Evolutionary conservation across 2,797 vertebrate species (phyloP).

Genomic region (Phalloptychus januarius): DNA sequence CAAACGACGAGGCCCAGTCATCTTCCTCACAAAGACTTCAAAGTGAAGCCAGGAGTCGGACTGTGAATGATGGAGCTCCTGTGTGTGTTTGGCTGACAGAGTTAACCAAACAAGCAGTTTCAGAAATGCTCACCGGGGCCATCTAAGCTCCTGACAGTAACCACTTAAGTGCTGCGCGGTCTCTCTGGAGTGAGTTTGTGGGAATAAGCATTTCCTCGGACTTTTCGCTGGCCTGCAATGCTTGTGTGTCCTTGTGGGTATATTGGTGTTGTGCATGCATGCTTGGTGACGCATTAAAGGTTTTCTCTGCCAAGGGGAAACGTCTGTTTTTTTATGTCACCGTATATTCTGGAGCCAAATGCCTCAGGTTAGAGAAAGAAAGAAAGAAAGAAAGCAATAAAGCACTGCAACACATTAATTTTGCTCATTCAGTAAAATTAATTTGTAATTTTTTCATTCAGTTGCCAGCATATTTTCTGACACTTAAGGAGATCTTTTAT

Average conservation of each 20-base stretch:
- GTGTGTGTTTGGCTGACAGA: slow-evolving; percentile 17
- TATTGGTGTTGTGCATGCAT: slow-evolving; percentile 1
- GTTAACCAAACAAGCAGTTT: slow-evolving; percentile 58
- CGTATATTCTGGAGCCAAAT: neutral
- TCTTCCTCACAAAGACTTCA: slow-evolving; percentile 63
- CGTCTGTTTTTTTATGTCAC: slow-evolving; percentile 3
- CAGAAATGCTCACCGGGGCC: slow-evolving; percentile 57
- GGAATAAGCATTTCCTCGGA: slow-evolving; percentile 74
- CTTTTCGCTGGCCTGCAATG: slow-evolving; percentile 59
- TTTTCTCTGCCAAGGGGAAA: slow-evolving; percentile 18
- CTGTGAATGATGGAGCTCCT: slow-evolving; percentile 26
- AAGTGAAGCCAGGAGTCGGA: slow-evolving; percentile 43
- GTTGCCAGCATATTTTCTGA: neutral
- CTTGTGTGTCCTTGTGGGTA: slow-evolving; percentile 36
- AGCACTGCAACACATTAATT: neutral
- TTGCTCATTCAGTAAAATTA: no score
- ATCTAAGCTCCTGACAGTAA: slow-evolving; percentile 75
- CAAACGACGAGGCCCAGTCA: slow-evolving; percentile 50
- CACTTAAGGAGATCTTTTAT: neutral
- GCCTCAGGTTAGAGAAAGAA: neutral
- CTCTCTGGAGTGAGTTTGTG: slow-evolving; percentile 56
- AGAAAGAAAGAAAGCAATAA: neutral
- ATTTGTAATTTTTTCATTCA: neutral
- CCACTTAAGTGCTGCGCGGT: slow-evolving; percentile 64
- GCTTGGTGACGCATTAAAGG: slow-evolving; percentile 37